These are phyloP conservation scores for Phyllotis vaccarum DNA, from an alignment of 2,797 vertebrate species.

Conservation along the genomic window DNA sequence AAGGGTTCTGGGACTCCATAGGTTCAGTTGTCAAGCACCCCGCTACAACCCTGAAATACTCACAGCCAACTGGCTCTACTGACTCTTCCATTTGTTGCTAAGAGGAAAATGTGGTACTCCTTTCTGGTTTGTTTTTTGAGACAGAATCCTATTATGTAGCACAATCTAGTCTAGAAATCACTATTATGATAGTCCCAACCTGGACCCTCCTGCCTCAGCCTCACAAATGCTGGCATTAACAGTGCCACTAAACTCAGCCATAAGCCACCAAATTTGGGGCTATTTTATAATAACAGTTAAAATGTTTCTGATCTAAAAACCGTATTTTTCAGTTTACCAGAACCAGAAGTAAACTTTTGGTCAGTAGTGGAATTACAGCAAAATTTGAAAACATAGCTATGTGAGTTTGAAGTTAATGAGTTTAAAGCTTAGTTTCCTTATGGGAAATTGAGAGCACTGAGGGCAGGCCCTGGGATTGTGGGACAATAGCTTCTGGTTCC, in stretches of 20 bases:
- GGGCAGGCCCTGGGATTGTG: not conserved
- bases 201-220: not conserved
- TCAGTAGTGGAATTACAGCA: not conserved
- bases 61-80: not conserved
- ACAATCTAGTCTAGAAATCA: not conserved
- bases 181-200: not conserved
- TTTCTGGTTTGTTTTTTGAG: not conserved
- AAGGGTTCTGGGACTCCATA: not conserved
- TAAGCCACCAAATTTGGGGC: not conserved
- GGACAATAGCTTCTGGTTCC: not conserved
- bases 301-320: conserved; percentile 4
- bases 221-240: not conserved
- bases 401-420: not conserved
- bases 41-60: not conserved
- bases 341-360: conserved; percentile 46
- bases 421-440: not conserved
- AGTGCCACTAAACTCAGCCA: not conserved
- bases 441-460: not conserved
- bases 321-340: conserved; percentile 43
- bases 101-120: not conserved
- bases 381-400: not conserved
- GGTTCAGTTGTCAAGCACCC: not conserved
- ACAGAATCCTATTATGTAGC: not conserved
- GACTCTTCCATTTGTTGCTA: not conserved
- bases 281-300: not conserved